A percentile compares a stretch with the other conserved stretches of the same genome.
Evolutionary conservation across 2,113 vertebrate species (phyloP).

Genomic region (Ovis aries): ARS-UI_Ramb_v3.0 NC_056065.1:46449001-46449500

Average conservation of each 20-base stretch:
- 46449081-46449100: not conserved
- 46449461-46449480: not conserved
- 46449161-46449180: not conserved
- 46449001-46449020: not conserved
- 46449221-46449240: not conserved
- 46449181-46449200: not conserved
- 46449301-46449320: not conserved
- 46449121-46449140: not conserved
- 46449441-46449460: not conserved
- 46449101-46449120: not conserved
- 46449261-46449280: no score
- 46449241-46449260: not conserved
- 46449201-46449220: not conserved
- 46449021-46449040: not conserved
- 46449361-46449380: slow-evolving; percentile 32
- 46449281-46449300: not conserved
- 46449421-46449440: not conserved
- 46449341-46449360: slow-evolving; percentile 62
- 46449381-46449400: not conserved
- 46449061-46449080: not conserved
- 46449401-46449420: not conserved
- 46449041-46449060: not conserved
- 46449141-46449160: fast-evolving
- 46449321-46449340: not conserved
- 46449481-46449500: not conserved